These are phyloP conservation scores for Pachycephala philippinensis DNA, from an alignment of 2,113 vertebrate species.

Conservation along the genomic window DNA sequence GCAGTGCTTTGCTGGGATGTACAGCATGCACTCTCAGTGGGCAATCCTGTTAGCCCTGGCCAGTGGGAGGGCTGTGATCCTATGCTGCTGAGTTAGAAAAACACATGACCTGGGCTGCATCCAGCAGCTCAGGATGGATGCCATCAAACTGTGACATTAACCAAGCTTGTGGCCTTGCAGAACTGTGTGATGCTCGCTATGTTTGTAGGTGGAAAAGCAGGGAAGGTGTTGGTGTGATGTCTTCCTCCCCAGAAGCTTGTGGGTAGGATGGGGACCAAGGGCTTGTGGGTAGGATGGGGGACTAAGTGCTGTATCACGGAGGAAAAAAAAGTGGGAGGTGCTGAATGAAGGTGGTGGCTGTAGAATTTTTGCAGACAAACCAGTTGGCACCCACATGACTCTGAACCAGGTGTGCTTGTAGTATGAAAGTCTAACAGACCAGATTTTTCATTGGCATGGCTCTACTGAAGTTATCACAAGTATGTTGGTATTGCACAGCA, in stretches of 20 bases:
- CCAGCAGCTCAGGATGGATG: not conserved
- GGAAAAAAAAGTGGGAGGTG: not conserved
- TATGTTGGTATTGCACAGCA: not conserved
- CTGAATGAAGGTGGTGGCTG: not conserved
- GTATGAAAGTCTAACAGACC: not conserved
- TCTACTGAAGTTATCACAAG: not conserved
- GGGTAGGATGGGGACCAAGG: not conserved
- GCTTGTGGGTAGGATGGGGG: not conserved
- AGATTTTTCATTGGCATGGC: not conserved
- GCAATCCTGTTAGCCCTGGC: not conserved
- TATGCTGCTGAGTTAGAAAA: not conserved
- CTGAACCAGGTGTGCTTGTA: not conserved
- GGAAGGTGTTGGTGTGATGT: not conserved
- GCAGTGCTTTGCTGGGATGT: not conserved
- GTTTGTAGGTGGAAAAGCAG: accelerated
- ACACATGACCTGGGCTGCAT: not conserved
- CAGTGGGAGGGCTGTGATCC: not conserved
- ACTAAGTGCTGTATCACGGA: not conserved
- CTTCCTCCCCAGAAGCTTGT: not conserved
- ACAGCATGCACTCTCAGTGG: not conserved
- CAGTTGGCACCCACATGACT: not conserved
- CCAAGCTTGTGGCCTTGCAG: not conserved
- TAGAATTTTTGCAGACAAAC: not conserved
- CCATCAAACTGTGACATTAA: not conserved
- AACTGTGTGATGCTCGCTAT: not conserved